These are phyloP conservation scores for Pseudomugil gertrudae DNA, from an alignment of 2,797 vertebrate genomes.

Conservation along the genomic window DNA sequence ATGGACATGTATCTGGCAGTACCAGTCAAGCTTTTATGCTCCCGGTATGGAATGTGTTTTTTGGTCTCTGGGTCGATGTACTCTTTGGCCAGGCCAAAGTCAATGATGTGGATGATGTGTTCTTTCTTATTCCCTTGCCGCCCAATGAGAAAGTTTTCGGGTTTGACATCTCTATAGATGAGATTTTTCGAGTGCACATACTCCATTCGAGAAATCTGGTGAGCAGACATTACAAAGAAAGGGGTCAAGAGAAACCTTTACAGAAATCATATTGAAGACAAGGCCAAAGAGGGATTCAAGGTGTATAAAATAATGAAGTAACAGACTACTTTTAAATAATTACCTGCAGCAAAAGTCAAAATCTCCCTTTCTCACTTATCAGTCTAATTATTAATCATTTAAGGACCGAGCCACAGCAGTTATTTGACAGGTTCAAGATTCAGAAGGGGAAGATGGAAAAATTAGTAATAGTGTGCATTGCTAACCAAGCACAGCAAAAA, in stretches of 20 bases:
- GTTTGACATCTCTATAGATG: slow-evolving; percentile 98
- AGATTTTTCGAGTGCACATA: slow-evolving; percentile 99
- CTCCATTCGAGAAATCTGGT: slow-evolving; percentile 96
- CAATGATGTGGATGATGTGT: slow-evolving; percentile 98
- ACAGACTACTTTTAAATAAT: too few species aligned
- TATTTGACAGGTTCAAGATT: neutral
- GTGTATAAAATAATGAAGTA: neutral
- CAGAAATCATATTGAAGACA: too few species aligned
- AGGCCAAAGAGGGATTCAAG: neutral
- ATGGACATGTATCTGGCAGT: slow-evolving; percentile 99
- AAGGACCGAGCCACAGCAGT: neutral
- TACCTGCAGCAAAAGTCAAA: too few species aligned
- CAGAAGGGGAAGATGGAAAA: neutral
- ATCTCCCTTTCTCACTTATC: neutral
- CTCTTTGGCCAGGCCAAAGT: slow-evolving; percentile 99
- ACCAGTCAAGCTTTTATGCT: slow-evolving; percentile 98
- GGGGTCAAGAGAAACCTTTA: neutral
- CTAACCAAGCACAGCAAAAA: too few species aligned
- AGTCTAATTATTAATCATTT: neutral
- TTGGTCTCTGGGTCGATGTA: slow-evolving; percentile 99
- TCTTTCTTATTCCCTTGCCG: slow-evolving; percentile 98
- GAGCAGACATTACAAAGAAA: neutral
- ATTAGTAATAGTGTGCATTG: neutral
- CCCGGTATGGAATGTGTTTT: slow-evolving; percentile 99
- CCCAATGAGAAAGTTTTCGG: slow-evolving; percentile 98